These are phyloP conservation scores for Heliconius hortense DNA, from an alignment of 2,888 invertebrate species.

Conservation along the genomic window DNA sequence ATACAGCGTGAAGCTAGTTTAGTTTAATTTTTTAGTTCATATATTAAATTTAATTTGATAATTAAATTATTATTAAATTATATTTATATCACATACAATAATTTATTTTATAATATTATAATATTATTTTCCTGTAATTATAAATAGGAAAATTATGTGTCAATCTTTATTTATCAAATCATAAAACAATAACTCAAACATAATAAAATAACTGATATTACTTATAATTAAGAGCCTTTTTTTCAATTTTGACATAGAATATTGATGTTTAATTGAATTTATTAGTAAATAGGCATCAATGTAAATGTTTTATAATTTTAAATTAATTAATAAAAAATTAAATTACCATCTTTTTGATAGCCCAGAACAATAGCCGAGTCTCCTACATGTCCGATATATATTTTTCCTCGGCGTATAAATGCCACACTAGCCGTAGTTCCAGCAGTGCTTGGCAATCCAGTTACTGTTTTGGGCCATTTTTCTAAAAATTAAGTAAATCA, in stretches of 20 bases:
- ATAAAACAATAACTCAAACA: not conserved
- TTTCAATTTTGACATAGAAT: constrained; percentile 5
- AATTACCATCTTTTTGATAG: constrained; percentile 82
- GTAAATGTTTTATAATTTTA: not conserved
- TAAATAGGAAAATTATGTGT: not conserved
- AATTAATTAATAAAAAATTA: constrained; percentile 5
- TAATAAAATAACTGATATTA: not conserved
- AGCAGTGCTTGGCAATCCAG: constrained; percentile 97
- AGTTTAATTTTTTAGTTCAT: too few species aligned
- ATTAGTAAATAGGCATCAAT: not conserved
- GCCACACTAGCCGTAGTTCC: constrained; percentile 98
- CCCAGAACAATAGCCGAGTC: constrained; percentile 97
- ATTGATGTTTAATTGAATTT: not conserved
- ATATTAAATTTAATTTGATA: not conserved
- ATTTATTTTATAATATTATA: not conserved
- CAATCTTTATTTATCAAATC: not conserved
- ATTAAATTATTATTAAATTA: not conserved
- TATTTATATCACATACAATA: not conserved
- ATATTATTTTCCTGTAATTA: not conserved
- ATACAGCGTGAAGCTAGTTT: too few species aligned
- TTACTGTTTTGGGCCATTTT: constrained; percentile 98
- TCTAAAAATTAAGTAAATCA: constrained; percentile 77
- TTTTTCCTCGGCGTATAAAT: constrained; percentile 95
- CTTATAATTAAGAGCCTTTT: not conserved
- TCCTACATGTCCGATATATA: constrained; percentile 99